phyloP scores from a whole-genome alignment of 2,888 invertebrate genomes.

The Stomorhina lunata region DNA sequence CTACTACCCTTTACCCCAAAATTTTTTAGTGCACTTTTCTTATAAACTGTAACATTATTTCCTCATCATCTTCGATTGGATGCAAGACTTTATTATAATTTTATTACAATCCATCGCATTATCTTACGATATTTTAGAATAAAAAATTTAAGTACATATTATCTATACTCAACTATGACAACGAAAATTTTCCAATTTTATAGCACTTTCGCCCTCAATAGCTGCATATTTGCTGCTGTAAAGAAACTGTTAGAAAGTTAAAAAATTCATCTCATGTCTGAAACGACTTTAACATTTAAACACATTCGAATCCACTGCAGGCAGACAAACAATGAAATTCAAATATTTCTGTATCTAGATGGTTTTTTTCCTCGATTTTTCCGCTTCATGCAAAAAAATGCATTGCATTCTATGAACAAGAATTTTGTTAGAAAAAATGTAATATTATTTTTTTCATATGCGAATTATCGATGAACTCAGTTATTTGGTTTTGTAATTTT shows the following conservation, averaged over 20 bases:
- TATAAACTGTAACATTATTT: background rate
- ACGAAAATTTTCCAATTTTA: background rate
- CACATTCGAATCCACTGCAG: constrained; percentile 7
- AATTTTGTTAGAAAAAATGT: constrained; percentile 6
- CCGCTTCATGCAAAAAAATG: background rate
- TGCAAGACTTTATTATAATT: background rate
- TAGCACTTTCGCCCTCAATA: background rate
- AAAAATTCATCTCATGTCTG: background rate
- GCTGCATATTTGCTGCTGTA: background rate
- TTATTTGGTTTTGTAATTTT: background rate
- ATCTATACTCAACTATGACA: constrained; percentile 8
- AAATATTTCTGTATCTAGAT: background rate
- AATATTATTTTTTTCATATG: constrained; percentile 6
- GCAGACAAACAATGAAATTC: background rate
- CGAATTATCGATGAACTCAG: constrained; percentile 6
- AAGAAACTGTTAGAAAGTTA: background rate
- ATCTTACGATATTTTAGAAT: background rate
- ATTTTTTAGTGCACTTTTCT: background rate
- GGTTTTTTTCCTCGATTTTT: background rate
- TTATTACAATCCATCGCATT: background rate
- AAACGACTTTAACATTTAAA: background rate
- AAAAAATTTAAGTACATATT: background rate
- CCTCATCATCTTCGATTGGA: background rate
- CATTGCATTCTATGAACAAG: background rate
- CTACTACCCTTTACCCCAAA: too few species aligned